Conservation (phyloP, 2,113 vertebrate species). For the Oryzias javanicus region DNA sequence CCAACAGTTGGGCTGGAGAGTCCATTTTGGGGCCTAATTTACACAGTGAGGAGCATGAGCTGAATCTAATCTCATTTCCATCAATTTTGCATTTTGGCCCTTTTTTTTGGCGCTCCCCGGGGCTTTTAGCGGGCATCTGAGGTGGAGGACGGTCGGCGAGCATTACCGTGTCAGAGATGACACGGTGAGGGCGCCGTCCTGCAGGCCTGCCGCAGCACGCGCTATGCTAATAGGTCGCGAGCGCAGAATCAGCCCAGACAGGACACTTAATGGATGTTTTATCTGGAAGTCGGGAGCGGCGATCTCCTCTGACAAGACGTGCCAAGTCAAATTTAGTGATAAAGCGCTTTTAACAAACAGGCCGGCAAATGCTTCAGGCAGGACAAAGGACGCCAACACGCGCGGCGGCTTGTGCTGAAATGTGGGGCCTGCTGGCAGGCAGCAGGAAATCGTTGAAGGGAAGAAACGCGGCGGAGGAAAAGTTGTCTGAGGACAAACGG, state of each 20-base stretch:
- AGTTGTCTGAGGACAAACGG: slow-evolving; percentile 48
- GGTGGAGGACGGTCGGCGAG: slow-evolving; percentile 44
- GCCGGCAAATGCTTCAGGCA: slow-evolving; percentile 48
- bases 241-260: slow-evolving; percentile 46
- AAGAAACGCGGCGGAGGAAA: slow-evolving; percentile 52
- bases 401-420: slow-evolving; percentile 46
- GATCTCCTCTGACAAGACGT: slow-evolving; percentile 60
- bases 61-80: slow-evolving; percentile 76
- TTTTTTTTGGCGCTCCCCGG: slow-evolving; percentile 23
- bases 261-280: slow-evolving; percentile 66
- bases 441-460: slow-evolving; percentile 30
- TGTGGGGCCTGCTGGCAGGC: slow-evolving; percentile 56
- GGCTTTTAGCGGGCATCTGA: slow-evolving; percentile 69
- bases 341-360: slow-evolving; percentile 67
- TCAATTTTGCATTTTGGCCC: slow-evolving; percentile 72
- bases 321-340: slow-evolving; percentile 67
- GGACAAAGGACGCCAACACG: slow-evolving; percentile 50
- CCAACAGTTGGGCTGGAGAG: slow-evolving; percentile 70
- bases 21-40: slow-evolving; percentile 78
- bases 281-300: slow-evolving; percentile 57
- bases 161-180: slow-evolving; percentile 61
- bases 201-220: slow-evolving; percentile 34
- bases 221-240: slow-evolving; percentile 66
- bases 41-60: slow-evolving; percentile 73
- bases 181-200: slow-evolving; percentile 42